These are phyloP conservation scores for Drosophila macrospina DNA, from an alignment of 2,888 invertebrate species.

Conservation along the genomic window DNA sequence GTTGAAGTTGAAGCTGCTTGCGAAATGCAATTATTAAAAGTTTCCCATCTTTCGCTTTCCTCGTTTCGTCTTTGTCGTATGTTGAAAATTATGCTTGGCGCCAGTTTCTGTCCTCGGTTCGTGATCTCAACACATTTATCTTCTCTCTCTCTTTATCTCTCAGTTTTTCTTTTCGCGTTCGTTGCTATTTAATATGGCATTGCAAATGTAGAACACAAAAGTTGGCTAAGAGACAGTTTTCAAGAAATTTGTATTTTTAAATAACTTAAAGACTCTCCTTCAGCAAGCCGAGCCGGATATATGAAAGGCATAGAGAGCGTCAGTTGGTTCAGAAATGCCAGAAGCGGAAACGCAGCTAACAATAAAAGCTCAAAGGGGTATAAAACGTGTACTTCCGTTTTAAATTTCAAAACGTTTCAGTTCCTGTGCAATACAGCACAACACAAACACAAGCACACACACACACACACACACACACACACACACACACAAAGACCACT, in stretches of 20 bases:
- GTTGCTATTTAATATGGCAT: conserved; percentile 8
- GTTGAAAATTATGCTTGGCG: conserved; percentile 62
- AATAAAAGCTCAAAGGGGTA: conserved; percentile 74
- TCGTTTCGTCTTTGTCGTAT: conserved; percentile 50
- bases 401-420: conserved; percentile 61
- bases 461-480: conserved; percentile 12
- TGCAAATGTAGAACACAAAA: conserved; percentile 13
- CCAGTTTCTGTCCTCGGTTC: conserved; percentile 56
- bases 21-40: conserved; percentile 78
- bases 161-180: background rate
- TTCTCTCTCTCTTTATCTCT: background rate
- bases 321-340: conserved; percentile 43
- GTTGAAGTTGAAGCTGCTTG: conserved; percentile 50
- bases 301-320: conserved; percentile 26
- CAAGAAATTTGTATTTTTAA: conserved; percentile 47
- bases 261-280: conserved; percentile 27
- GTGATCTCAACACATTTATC: conserved; percentile 20
- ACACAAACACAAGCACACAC: conserved; percentile 4
- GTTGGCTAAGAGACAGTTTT: conserved; percentile 32
- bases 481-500: background rate
- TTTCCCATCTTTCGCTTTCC: conserved; percentile 39
- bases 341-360: conserved; percentile 70
- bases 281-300: conserved; percentile 45
- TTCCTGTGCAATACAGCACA: conserved; percentile 12
- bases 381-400: conserved; percentile 79